phyloP scores from a whole-genome alignment of 1,140 invertebrate genomes.

The Parasteatoda tepidariorum region DNA sequence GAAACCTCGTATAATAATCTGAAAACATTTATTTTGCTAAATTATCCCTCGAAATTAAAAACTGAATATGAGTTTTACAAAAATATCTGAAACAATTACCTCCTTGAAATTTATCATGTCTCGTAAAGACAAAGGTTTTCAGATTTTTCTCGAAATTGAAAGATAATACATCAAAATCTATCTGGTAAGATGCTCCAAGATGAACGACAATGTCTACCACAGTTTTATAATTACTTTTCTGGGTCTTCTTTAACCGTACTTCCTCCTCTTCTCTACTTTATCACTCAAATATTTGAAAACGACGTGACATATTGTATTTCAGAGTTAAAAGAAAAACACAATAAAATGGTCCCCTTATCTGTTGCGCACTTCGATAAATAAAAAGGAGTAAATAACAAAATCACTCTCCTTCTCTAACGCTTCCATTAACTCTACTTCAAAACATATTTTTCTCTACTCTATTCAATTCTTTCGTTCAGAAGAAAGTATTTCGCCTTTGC shows the following conservation, averaged over 20 bases:
- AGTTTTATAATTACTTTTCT: background rate
- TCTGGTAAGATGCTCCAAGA: no score
- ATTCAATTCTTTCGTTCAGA: background rate
- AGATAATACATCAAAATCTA: no score
- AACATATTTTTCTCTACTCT: conserved; percentile 19
- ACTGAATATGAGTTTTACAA: no score
- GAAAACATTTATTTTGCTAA: no score
- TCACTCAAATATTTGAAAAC: background rate
- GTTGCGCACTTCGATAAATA: background rate
- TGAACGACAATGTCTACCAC: no score
- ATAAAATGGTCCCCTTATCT: background rate
- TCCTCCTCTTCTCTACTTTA: background rate
- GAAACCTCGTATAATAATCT: no score
- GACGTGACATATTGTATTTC: background rate
- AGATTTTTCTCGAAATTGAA: no score
- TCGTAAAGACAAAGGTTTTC: no score
- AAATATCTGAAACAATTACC: no score
- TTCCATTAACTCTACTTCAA: conserved; percentile 30
- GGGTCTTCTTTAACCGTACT: background rate
- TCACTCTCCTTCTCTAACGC: conserved; percentile 7
- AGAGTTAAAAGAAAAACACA: background rate
- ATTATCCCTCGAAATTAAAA: no score
- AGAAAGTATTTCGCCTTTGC: background rate
- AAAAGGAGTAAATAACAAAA: background rate
- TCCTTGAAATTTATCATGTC: no score